phyloP scores from a whole-genome alignment of 2,797 vertebrate genomes.

The Schizothorax lantsangensis region DNA sequence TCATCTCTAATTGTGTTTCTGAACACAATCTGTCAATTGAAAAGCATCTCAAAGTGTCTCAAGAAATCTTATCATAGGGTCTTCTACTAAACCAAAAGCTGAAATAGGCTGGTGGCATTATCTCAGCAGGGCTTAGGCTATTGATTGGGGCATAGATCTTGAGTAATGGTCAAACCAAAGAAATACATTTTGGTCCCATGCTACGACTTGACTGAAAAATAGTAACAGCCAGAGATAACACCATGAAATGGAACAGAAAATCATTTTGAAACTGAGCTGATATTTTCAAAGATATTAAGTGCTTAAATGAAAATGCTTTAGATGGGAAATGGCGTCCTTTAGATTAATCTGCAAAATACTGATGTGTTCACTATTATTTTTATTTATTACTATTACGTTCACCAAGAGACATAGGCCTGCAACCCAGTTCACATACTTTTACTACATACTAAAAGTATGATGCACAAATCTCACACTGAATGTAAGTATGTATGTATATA shows the following conservation, averaged over 20 bases:
- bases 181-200: constrained; percentile 21
- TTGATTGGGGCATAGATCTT: constrained; percentile 26
- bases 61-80: constrained; percentile 5
- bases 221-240: neutral
- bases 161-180: constrained; percentile 20
- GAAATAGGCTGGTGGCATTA: constrained; percentile 22
- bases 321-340: neutral
- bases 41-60: neutral
- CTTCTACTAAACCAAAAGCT: constrained; percentile 10
- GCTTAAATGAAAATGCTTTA: neutral
- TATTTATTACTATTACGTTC: neutral
- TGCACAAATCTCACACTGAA: neutral
- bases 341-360: neutral
- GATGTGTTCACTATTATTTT: neutral
- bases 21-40: constrained; percentile 9
- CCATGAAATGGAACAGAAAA: neutral
- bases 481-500: neutral
- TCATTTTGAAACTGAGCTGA: neutral
- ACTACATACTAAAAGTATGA: neutral
- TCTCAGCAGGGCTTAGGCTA: constrained; percentile 11
- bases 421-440: neutral
- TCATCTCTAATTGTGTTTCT: constrained; percentile 35
- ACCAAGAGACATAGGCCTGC: neutral
- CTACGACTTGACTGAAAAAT: neutral
- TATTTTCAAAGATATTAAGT: neutral